Evolutionary conservation across 2,797 vertebrate species (phyloP), one percentile per base, ranked within the genome.

Genomic region (Buphagus erythrorhynchus): DNA sequence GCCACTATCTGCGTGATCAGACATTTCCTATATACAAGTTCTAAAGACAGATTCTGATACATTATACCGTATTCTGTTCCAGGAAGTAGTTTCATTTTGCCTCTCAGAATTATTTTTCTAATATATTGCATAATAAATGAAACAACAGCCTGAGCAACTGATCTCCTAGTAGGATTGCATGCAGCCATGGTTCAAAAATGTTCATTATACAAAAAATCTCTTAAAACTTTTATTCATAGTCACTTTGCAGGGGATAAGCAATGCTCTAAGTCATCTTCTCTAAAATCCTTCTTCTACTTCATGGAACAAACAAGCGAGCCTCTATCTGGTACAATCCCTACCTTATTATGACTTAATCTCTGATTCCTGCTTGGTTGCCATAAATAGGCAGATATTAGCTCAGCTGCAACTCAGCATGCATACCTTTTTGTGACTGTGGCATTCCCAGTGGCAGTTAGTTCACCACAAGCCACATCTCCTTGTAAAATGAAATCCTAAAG

Each of bases 341-440:
- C 35, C 71, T 92, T 94, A 94, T 82, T 96, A 95, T 82, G 80
- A 73, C 77, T 93, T 94, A 95, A 96, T 92, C 80, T 93, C 83
- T 57, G 88, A 92, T 82, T 93, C 74, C 90, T 90, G 24, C 67
- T 71, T 82, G 59, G 74, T 66, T 95, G 69, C 77, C 74, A 94
- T 88, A 95, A 95, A 94, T 90, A 96, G 93, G 62, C 21, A 79
- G 82, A 86, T 75, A 92, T 82, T 90, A 92, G 77, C 63, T 93
- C 86, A 92, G 80, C 83, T 90, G 57, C 63, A 93, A 63, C 90
- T 85, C 94, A 85, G 88, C 63, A 90, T 61, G 88, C 35, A 67
- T 74, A 90, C 55, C 66, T 93, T 76, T 86, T 66, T 38, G 26
- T 88, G 66, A 95, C 88, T 54, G 54, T 90, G 86, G 67, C 71